Base-by-base conservation (phyloP, 2,113 vertebrate species). In the Dicerorhinus sumatrensis region DNA sequence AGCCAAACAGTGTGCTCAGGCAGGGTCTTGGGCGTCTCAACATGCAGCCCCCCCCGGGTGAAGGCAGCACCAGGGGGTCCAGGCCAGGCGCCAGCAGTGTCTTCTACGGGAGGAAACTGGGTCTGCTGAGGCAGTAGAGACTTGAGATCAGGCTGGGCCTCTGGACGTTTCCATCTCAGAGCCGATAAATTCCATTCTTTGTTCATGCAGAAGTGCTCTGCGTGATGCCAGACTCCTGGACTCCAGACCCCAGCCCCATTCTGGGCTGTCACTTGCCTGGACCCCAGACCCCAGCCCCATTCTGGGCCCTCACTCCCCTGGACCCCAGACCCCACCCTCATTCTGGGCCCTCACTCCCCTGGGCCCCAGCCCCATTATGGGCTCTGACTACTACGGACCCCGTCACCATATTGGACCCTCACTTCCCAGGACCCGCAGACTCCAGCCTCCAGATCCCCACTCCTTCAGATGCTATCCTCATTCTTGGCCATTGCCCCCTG, bases 81-180 rank as follows among this genome's bases (percentile, higher is more conserved):
- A 0, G 5, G 20, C 23, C 36, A 27, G 5, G 51, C 3, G 0
- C 21, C n/a, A 23, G 67, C n/a, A 18, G 10, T n/a, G 9, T 25
- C 20, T 73, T n/a, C 23, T 11, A 3, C 5, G 0, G 12, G 39
- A 29, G 3, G 65, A 81, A 54, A n/a, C n/a, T 3, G 8, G 62
- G 63, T 82, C 54, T 7, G 2, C 54, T 8, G 6, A 51, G n/a
- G 80, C 1, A 13, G 69, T 36, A 20, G 73, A 29, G 12, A 33
- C 39, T 2, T 9, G 13, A n/a, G 17, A 13, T 33, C 20, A n/a
- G n/a, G 21, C 18, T 6, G 4, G 20, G 33, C 75, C 46, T n/a
- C 70, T 21, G 90, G 79, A 81, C 2, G 0, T 70, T 65, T 46
- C 29, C 5, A 21, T 13, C 12, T 13, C 4, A 25, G 4, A 31